Conservation (phyloP, 2,113 vertebrate genomes). For the Accipiter cooperii region DNA sequence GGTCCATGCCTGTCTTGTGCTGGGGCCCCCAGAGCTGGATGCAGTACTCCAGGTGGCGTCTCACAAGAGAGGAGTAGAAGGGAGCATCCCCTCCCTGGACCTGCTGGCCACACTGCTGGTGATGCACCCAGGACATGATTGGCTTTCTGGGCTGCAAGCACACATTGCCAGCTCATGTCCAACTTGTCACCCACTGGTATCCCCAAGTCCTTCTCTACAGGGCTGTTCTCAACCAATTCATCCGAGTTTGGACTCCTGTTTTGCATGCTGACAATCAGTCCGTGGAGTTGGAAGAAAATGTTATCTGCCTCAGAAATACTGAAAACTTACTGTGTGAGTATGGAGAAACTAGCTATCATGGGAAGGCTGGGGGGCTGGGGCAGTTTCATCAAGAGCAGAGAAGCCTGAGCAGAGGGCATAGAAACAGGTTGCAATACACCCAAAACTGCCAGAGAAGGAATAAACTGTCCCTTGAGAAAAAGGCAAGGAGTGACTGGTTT, state of each 20-base stretch:
- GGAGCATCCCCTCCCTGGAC: too few species aligned
- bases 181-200: not conserved
- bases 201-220: not conserved
- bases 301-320: not conserved
- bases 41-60: not conserved
- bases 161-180: not conserved
- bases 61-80: rapidly evolving
- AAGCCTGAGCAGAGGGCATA: not conserved
- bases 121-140: not conserved
- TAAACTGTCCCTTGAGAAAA: not conserved
- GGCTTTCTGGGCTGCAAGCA: not conserved
- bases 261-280: not conserved
- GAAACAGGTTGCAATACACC: not conserved
- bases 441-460: not conserved
- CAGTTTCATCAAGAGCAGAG: not conserved
- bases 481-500: not conserved
- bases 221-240: not conserved
- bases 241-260: not conserved
- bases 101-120: not conserved
- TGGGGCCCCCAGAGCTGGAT: not conserved
- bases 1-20: not conserved
- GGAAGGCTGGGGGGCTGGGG: not conserved
- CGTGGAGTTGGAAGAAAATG: not conserved
- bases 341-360: not conserved
- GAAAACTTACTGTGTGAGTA: not conserved